Conservation (phyloP, 2,797 vertebrate genomes). For the Uromys caudimaculatus region DNA sequence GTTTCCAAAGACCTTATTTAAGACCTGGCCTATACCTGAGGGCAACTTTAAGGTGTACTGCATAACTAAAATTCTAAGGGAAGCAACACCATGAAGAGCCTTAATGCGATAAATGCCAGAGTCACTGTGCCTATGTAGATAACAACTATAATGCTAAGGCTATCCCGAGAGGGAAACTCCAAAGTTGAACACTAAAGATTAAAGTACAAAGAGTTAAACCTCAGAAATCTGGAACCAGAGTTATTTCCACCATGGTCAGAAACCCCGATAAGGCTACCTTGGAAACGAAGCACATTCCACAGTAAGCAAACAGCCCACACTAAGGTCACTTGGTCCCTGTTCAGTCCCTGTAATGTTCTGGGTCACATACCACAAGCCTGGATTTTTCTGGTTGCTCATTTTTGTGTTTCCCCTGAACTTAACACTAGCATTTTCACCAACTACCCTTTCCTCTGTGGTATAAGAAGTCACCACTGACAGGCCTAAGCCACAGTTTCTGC, state of each 20-base stretch:
- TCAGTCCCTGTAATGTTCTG: neutral
- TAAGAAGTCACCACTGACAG: neutral
- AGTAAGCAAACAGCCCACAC: neutral
- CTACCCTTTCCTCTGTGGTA: neutral
- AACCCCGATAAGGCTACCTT: neutral
- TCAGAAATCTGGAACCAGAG: neutral
- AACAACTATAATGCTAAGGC: neutral
- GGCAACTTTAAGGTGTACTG: neutral
- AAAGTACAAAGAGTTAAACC: neutral
- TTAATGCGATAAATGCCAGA: neutral
- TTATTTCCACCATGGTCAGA: neutral
- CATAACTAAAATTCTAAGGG: neutral
- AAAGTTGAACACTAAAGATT: neutral
- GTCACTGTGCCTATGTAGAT: neutral
- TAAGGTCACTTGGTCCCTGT: neutral
- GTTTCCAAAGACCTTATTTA: neutral
- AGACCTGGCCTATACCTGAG: neutral
- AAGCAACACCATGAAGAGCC: neutral
- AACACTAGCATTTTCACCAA: neutral
- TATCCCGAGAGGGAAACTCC: accelerated
- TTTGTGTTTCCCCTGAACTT: neutral
- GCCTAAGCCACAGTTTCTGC: neutral
- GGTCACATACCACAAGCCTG: neutral
- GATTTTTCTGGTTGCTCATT: neutral
- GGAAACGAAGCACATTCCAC: conserved; percentile 46